These are phyloP conservation scores for Strix uralensis DNA, from an alignment of 2,113 vertebrate genomes.

Conservation along the genomic window DNA sequence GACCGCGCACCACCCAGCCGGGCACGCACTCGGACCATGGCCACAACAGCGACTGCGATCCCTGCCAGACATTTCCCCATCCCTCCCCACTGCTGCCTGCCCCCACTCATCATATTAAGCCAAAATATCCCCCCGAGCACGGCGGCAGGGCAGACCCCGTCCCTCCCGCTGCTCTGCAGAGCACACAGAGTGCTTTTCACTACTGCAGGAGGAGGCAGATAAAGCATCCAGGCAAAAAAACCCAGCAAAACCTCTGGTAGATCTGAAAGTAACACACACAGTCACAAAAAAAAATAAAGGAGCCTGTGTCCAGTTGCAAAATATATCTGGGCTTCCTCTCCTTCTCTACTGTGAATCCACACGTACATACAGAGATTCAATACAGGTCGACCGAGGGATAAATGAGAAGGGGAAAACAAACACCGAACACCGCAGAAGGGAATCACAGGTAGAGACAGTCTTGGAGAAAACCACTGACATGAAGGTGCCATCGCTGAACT, in stretches of 20 bases:
- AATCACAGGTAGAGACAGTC: background rate
- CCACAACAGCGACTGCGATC: background rate
- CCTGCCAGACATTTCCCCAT: background rate
- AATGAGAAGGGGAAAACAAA: background rate
- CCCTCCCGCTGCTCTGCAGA: background rate
- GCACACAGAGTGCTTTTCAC: background rate
- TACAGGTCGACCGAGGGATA: background rate
- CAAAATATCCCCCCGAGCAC: background rate
- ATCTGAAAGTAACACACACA: background rate
- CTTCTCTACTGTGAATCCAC: background rate
- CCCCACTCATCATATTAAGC: background rate
- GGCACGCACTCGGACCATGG: rapidly evolving
- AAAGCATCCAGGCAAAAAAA: background rate
- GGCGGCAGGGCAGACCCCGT: background rate
- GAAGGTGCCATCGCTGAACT: background rate
- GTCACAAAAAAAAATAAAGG: background rate
- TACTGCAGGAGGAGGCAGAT: background rate
- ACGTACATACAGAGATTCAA: background rate
- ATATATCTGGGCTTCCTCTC: background rate
- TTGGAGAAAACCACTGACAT: too few species aligned
- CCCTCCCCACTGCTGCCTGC: background rate
- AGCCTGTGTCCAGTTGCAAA: background rate
- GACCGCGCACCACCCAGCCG: background rate
- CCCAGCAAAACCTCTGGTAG: background rate
- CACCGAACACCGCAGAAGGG: background rate